Conservation (phyloP, 2,888 invertebrate species). For the Synanthedon formicaeformis region DNA sequence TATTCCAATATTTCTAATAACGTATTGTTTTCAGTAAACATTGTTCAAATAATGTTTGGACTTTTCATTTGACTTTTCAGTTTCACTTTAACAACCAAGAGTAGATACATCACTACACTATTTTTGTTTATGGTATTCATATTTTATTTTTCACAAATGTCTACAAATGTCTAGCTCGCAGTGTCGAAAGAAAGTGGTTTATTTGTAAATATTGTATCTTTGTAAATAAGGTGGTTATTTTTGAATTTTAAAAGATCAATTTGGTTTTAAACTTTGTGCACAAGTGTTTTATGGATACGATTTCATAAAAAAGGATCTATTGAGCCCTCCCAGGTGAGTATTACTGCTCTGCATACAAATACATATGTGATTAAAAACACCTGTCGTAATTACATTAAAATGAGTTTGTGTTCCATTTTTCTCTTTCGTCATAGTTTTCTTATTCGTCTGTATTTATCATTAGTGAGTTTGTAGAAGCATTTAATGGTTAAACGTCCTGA, state of each 20-base stretch:
- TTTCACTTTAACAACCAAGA: too few relatives aligned
- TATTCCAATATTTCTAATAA: too few relatives aligned
- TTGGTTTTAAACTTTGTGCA: conserved; percentile 20
- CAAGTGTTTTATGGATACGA: conserved; percentile 42
- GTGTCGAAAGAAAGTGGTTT: conserved; percentile 37
- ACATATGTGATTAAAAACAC: conserved; percentile 12
- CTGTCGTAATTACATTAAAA: conserved; percentile 12
- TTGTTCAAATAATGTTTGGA: too few relatives aligned
- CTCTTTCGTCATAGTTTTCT: conserved; percentile 1
- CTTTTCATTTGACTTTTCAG: too few relatives aligned
- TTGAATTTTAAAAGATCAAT: conserved; percentile 15
- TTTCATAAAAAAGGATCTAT: conserved; percentile 10
- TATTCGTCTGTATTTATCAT: conserved; percentile 8
- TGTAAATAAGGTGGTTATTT: conserved; percentile 37
- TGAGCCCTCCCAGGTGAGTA: conserved; percentile 34
- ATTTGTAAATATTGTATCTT: conserved; percentile 59
- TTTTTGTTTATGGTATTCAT: too few relatives aligned
- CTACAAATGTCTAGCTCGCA: conserved; percentile 13
- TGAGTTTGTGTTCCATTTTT: conserved; percentile 13
- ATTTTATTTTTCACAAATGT: background rate
- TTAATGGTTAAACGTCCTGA: conserved; percentile 6
- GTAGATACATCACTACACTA: too few relatives aligned
- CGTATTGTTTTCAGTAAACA: too few relatives aligned
- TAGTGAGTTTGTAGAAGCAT: conserved; percentile 16
- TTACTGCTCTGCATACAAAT: conserved; percentile 7